Conservation (phyloP, 1,140 invertebrate species). For the Drosophila subpulchrella region DNA sequence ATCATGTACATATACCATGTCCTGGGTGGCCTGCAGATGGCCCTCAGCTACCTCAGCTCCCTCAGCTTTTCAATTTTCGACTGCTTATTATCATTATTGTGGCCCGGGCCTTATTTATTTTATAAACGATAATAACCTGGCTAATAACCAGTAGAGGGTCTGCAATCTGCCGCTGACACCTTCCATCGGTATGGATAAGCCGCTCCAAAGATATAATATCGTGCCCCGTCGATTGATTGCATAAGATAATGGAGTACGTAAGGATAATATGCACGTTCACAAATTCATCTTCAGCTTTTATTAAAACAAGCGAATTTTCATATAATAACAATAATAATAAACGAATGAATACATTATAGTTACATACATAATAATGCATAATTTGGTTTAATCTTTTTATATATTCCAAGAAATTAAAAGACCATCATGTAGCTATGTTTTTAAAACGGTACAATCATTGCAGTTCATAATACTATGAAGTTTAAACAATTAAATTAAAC, state of each 20-base stretch:
- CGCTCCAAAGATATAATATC: background rate
- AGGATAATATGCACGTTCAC: background rate
- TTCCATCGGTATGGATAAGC: background rate
- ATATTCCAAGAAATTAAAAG: too few relatives aligned
- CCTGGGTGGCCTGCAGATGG: constrained; percentile 50
- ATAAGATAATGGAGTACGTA: background rate
- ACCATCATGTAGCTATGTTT: too few relatives aligned
- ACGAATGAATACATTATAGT: too few relatives aligned
- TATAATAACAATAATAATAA: too few relatives aligned
- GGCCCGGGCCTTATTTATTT: constrained; percentile 29
- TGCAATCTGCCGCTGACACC: constrained; percentile 31
- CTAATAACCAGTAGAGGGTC: constrained; percentile 7
- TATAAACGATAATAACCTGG: constrained; percentile 34
- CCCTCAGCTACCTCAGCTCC: background rate
- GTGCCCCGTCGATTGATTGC: background rate
- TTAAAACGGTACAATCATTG: too few relatives aligned
- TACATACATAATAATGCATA: too few relatives aligned
- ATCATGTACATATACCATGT: background rate
- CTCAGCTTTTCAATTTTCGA: constrained; percentile 30
- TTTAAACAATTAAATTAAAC: too few relatives aligned
- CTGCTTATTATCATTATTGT: constrained; percentile 41
- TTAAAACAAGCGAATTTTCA: background rate
- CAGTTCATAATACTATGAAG: too few relatives aligned
- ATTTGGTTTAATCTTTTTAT: too few relatives aligned
- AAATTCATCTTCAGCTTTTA: background rate